These are phyloP conservation scores for Ichneumoninae sp. DNA, from an alignment of 2,888 invertebrate species.

Conservation along the genomic window DNA sequence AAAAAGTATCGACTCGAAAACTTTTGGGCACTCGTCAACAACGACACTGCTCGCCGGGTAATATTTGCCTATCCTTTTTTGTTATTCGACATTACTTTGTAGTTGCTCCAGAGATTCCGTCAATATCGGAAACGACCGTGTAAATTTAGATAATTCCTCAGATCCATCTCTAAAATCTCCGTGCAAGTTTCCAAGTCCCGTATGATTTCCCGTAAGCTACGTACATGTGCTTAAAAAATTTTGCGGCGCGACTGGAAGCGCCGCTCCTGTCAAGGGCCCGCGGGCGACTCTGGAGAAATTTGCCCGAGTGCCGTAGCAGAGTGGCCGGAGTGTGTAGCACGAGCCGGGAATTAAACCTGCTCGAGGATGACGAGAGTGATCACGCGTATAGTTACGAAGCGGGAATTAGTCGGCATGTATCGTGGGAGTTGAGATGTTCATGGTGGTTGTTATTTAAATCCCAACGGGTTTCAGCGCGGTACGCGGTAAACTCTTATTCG, in stretches of 20 bases:
- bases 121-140: conserved; percentile 18
- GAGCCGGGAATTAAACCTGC: conserved; percentile 64
- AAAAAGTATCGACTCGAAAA: conserved; percentile 71
- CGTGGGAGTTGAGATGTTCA: conserved; percentile 74
- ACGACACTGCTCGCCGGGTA: conserved; percentile 49
- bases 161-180: not conserved
- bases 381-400: conserved; percentile 42
- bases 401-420: conserved; percentile 78
- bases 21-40: conserved; percentile 64
- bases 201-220: not conserved
- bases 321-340: not conserved
- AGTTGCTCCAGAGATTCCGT: conserved; percentile 9
- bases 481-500: not conserved
- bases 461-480: conserved; percentile 63
- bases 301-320: conserved; percentile 38
- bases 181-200: not conserved
- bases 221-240: conserved; percentile 25
- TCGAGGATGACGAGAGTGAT: conserved; percentile 24
- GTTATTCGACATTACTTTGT: not conserved
- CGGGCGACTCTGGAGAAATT: conserved; percentile 55
- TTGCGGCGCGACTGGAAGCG: conserved; percentile 6
- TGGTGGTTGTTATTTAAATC: conserved; percentile 72
- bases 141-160: conserved; percentile 43
- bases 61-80: conserved; percentile 25
- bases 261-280: conserved; percentile 43